Evolutionary conservation across 1,140 invertebrate genomes (phyloP).

Genomic region (Aleiodes sp.): DNA sequence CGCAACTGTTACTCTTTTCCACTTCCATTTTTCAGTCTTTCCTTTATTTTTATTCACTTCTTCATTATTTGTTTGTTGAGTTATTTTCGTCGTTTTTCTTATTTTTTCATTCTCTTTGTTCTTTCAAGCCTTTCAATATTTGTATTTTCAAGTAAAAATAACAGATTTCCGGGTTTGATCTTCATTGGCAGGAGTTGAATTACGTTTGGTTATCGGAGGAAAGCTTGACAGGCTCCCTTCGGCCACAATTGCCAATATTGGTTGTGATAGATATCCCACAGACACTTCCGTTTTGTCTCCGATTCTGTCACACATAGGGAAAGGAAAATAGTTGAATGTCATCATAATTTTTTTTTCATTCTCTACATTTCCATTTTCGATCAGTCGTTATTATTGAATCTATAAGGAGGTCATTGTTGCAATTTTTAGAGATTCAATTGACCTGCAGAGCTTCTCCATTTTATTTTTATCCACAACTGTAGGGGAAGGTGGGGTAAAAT

Average conservation of each 20-base stretch:
- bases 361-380: neutral
- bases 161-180: constrained; percentile 3
- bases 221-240: neutral
- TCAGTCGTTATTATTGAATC: neutral
- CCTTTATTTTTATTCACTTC: constrained; percentile 6
- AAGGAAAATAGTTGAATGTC: no score
- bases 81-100: neutral
- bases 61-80: neutral
- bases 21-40: neutral
- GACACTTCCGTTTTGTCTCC: neutral
- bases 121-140: neutral
- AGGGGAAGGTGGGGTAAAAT: no score
- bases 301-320: neutral
- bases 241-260: constrained; percentile 26
- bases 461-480: neutral
- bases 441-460: neutral
- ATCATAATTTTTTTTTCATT: neutral
- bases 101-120: neutral
- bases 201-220: neutral
- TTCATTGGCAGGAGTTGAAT: constrained; percentile 16
- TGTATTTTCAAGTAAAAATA: neutral
- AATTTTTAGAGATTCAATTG: constrained; percentile 7
- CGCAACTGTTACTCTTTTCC: neutral
- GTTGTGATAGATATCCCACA: constrained; percentile 23
- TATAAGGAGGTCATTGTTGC: neutral